Percentiles rank a stretch among this genome's conserved stretches.
Evolutionary conservation across 2,113 vertebrate species (phyloP).

Genomic region (Vombatus ursinus): DNA sequence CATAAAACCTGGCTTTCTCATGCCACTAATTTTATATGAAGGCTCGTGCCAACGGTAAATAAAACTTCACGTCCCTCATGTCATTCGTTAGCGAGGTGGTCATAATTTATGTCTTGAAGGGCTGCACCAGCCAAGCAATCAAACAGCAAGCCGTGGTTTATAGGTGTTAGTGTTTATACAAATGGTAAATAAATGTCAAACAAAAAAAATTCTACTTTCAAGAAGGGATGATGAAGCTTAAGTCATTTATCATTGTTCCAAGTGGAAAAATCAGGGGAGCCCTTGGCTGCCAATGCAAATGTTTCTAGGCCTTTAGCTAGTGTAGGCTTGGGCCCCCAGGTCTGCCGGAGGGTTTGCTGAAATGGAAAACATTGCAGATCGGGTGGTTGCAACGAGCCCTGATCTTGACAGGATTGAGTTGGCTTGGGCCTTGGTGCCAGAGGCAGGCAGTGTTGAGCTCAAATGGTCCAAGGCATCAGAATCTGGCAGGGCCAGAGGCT

Average conservation of each 20-base stretch:
- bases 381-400: slow-evolving; percentile 25
- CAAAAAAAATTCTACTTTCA: slow-evolving; percentile 83
- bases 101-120: slow-evolving; percentile 87
- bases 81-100: slow-evolving; percentile 87
- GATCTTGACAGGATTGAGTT: neutral
- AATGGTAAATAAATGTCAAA: slow-evolving; percentile 90
- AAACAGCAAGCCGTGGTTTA: slow-evolving; percentile 84
- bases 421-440: neutral
- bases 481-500: neutral
- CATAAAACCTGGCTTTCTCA: slow-evolving; percentile 83
- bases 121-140: slow-evolving; percentile 82
- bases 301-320: slow-evolving; percentile 78
- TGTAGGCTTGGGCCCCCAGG: slow-evolving; percentile 63
- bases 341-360: slow-evolving; percentile 61
- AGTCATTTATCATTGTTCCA: slow-evolving; percentile 87
- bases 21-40: slow-evolving; percentile 86
- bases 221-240: slow-evolving; percentile 82
- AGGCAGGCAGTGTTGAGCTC: neutral
- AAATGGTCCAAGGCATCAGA: neutral
- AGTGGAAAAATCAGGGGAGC: slow-evolving; percentile 81
- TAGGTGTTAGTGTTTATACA: slow-evolving; percentile 91
- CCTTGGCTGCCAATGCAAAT: slow-evolving; percentile 81
- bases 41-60: slow-evolving; percentile 84
- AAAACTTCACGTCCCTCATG: slow-evolving; percentile 84
- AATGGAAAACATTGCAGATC: slow-evolving; percentile 74